Percentiles rank a stretch among this genome's conserved stretches.
Conservation (phyloP, 2,113 vertebrate species). For the Callithrix jacchus region DNA sequence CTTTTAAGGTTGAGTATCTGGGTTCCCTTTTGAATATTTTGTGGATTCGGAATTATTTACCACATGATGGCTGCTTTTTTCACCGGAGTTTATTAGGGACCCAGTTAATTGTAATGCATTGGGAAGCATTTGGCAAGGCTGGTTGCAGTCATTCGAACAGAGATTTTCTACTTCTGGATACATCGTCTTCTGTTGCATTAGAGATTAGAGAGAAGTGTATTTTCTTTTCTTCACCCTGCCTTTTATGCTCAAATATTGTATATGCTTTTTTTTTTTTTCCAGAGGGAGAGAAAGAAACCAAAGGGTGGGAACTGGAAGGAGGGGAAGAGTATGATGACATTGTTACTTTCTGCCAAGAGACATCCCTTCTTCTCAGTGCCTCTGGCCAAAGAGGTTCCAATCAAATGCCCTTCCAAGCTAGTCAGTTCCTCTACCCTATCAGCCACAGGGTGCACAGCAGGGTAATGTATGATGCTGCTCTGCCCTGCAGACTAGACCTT, state of each 20-base stretch:
- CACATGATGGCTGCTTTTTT: background rate
- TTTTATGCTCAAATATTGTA: background rate
- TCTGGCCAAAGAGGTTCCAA: constrained; percentile 43
- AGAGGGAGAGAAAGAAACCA: background rate
- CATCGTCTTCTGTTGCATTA: constrained; percentile 11
- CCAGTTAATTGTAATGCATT: constrained; percentile 49
- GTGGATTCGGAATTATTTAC: constrained; percentile 37
- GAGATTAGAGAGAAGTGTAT: background rate
- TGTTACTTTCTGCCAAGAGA: constrained; percentile 20
- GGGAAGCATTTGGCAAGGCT: constrained; percentile 35
- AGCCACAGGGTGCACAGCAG: background rate
- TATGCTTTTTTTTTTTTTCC: background rate
- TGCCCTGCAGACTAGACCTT: constrained; percentile 70
- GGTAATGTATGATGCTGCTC: background rate
- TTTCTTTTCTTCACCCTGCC: background rate
- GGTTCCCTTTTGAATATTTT: constrained; percentile 11
- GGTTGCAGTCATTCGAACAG: constrained; percentile 37
- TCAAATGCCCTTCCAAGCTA: constrained; percentile 65
- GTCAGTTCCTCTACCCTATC: background rate
- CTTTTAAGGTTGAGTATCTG: background rate
- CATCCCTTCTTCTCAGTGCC: background rate
- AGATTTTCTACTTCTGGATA: constrained; percentile 34
- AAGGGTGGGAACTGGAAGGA: background rate
- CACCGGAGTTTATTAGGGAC: constrained; percentile 40
- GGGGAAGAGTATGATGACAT: background rate